Evolutionary conservation across 2,888 invertebrate species (phyloP), one percentile per base, ranked within the genome.

Genomic region (Stenotaenia linearis): DNA sequence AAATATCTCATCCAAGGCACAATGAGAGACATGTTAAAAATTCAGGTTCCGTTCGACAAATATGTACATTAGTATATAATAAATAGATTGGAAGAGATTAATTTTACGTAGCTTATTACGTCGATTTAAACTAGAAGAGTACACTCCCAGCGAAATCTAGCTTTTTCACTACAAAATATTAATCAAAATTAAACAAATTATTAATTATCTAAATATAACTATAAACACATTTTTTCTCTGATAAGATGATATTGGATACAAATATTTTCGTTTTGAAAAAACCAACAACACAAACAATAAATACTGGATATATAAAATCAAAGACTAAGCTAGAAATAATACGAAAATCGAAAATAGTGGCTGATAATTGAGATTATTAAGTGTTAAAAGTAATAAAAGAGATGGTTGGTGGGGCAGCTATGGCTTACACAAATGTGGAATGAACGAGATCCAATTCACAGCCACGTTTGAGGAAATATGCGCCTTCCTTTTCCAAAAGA

Each of bases 381-480:
- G 50, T 50, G 21, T 18, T 50, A n/a, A 18, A 50, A 50, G 18
- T 18, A n/a, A n/a, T 50, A 69, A 45, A 45, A 23, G 25, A 10
- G 6, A 12, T 9, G 28, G 25, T 28, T 28, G 15, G 12, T 2
- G 21, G 30, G 37, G 75, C 30, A 75, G 18, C 75, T 75, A 21
- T 30, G 10, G 37, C 75, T 75, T 35, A 35, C 69, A 69, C 69
- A 69, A 69, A 69, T 45, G 23, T 69, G 69, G 69, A 50, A 28
- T 69, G 69, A 28, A 69, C 10, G 69, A 75, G 32, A 75, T 77
- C 74, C 74, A 35, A 25, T 69, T 79, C 79, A 79, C 79, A 79
- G 79, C 79, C 79, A 79, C 23, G 79, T 79, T 79, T 79, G 79
- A 18, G 79, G 79, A 25, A 79, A 79, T n/a, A 79, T 79, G 79